Evolutionary conservation across 2,888 invertebrate genomes (phyloP).

Genomic region (Platerodrilus igneus): DNA sequence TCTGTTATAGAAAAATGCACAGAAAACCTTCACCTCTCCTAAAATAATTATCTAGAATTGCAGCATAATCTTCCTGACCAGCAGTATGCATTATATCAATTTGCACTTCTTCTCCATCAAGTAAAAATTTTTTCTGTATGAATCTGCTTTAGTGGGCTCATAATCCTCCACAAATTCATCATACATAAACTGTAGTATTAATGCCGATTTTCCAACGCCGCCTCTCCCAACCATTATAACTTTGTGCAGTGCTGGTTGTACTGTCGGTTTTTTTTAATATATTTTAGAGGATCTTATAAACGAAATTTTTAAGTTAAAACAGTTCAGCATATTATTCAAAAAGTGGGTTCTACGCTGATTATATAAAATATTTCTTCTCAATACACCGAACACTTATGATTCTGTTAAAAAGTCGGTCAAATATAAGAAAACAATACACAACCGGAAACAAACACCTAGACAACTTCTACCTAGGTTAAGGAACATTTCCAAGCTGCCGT

Average conservation of each 20-base stretch:
- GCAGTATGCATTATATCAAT: constrained; percentile 99
- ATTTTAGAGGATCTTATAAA: too few relatives aligned
- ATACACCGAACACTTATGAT: too few relatives aligned
- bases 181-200: constrained; percentile 99
- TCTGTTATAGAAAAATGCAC: constrained; percentile 98
- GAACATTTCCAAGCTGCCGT: too few relatives aligned
- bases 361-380: too few relatives aligned
- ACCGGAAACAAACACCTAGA: too few relatives aligned
- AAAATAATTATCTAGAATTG: constrained; percentile 98
- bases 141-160: constrained; percentile 98
- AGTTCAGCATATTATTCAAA: too few relatives aligned
- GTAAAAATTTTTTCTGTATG: constrained; percentile 95
- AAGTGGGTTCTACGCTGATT: too few relatives aligned
- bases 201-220: constrained; percentile 98
- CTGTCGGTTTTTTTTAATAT: constrained; percentile 82
- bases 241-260: constrained; percentile 88
- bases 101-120: constrained; percentile 98
- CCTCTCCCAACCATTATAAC: constrained; percentile 99
- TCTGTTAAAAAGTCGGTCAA: too few relatives aligned
- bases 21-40: constrained; percentile 99
- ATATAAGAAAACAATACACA: too few relatives aligned
- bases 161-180: constrained; percentile 99
- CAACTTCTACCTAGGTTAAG: too few relatives aligned
- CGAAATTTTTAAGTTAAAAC: too few relatives aligned
- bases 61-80: constrained; percentile 98